phyloP scores from a whole-genome alignment of 2,113 vertebrate genomes.

The Bucco capensis region DNA sequence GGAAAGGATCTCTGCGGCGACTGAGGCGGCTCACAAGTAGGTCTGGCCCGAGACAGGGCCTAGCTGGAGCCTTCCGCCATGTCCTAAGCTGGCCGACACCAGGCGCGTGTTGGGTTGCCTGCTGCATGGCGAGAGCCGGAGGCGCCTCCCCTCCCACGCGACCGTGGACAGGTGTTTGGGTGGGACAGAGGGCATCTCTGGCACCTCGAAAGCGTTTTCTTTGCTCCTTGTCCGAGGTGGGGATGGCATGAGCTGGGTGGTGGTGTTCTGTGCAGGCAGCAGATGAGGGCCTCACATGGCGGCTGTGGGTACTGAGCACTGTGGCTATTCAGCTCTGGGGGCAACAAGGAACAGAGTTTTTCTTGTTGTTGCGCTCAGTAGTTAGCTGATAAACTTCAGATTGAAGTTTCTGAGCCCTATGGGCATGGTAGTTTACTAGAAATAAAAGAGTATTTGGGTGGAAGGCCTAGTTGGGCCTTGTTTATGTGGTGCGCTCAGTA shows the following conservation, averaged over 20 bases:
- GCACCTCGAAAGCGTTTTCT: background rate
- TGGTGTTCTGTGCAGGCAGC: accelerated
- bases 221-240: accelerated
- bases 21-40: background rate
- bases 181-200: background rate
- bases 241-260: no score
- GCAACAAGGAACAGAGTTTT: no score
- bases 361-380: accelerated
- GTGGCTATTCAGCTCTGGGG: no score
- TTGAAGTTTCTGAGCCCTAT: accelerated
- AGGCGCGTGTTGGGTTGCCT: accelerated
- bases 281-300: no score
- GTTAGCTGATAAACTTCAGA: accelerated
- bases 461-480: background rate
- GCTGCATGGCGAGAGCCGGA: accelerated
- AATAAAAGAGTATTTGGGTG: accelerated
- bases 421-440: accelerated
- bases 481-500: background rate
- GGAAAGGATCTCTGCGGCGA: background rate
- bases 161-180: background rate
- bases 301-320: accelerated
- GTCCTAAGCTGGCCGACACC: background rate
- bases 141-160: accelerated
- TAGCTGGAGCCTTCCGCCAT: accelerated
- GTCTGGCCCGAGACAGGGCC: background rate